These are phyloP conservation scores for Mastomys natalensis DNA, from an alignment of 2,113 vertebrate genomes.

Conservation along the genomic window DNA sequence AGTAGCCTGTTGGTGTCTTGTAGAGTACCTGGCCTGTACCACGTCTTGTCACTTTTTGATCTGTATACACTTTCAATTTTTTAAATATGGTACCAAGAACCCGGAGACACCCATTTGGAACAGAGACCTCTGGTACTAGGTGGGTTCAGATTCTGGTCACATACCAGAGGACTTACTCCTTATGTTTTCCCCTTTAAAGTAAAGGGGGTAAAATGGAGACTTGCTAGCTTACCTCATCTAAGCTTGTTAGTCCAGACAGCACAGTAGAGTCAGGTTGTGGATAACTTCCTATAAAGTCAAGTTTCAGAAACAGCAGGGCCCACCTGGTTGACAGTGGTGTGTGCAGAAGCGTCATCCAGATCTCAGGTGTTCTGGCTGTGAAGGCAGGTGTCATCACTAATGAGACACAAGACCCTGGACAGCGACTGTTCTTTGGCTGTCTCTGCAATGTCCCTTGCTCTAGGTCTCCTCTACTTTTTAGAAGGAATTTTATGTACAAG, in stretches of 20 bases:
- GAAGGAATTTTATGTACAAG: neutral
- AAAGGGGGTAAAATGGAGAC: neutral
- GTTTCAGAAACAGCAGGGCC: neutral
- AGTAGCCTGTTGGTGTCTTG: neutral
- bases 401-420: rapidly evolving
- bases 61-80: neutral
- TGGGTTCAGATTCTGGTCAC: neutral
- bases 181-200: neutral
- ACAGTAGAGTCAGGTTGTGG: no score
- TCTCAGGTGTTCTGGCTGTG: neutral
- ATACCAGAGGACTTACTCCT: neutral
- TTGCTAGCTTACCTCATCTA: rapidly evolving
- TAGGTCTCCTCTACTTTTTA: neutral
- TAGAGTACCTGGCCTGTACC: neutral
- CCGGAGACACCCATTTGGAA: neutral
- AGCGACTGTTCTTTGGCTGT: neutral
- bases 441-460: neutral
- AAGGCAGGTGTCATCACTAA: neutral
- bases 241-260: rapidly evolving
- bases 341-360: neutral
- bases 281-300: rapidly evolving
- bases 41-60: neutral
- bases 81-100: neutral
- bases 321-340: neutral
- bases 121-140: neutral